Conservation (phyloP, 1,140 invertebrate species). For the Dysdera silvatica region DNA sequence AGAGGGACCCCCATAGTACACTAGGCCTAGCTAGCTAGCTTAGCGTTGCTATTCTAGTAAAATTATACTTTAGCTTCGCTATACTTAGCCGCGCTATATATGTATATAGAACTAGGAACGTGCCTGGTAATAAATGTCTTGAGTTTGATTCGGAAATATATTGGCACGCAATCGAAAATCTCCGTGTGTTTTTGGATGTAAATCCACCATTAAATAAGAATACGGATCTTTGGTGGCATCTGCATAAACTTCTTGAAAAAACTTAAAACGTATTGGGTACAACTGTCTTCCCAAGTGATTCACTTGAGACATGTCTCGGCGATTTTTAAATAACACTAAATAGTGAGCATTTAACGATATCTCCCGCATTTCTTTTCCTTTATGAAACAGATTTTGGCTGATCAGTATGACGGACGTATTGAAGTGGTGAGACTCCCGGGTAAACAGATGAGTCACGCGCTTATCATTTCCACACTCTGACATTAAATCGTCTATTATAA, state of each 20-base stretch:
- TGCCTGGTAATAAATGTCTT: not conserved
- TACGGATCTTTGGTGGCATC: not conserved
- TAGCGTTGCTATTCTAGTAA: too few species aligned
- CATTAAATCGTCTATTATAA: slow-evolving; percentile 5
- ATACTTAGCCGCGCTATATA: too few species aligned
- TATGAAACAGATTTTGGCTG: not conserved
- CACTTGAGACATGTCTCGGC: not conserved
- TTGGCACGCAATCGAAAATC: not conserved
- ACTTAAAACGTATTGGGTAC: not conserved
- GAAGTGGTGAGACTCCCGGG: not conserved
- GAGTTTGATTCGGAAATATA: not conserved
- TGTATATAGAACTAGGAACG: too few species aligned
- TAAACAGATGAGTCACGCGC: not conserved
- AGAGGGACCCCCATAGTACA: too few species aligned
- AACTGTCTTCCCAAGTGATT: not conserved
- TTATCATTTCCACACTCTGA: not conserved
- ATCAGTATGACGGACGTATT: not conserved
- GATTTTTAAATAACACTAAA: not conserved
- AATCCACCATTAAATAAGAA: not conserved
- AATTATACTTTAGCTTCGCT: too few species aligned
- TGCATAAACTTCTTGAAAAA: not conserved
- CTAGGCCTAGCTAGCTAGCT: too few species aligned
- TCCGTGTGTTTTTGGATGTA: not conserved
- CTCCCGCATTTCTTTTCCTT: not conserved
- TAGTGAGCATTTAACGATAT: not conserved